phyloP scores from a whole-genome alignment of 2,113 vertebrate genomes.

The Notiomystis cincta region DNA sequence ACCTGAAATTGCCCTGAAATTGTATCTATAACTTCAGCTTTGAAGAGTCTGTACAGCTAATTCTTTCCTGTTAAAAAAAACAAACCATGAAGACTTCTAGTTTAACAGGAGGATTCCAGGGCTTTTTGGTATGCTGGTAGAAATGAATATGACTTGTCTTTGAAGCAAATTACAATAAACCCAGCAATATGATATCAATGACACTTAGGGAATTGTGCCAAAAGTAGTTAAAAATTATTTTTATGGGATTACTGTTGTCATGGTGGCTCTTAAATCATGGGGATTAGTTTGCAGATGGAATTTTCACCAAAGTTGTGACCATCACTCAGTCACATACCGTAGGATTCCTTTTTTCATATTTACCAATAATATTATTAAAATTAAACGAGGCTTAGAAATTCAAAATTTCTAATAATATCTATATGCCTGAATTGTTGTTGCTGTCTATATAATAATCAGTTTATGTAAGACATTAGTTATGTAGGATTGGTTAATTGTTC shows the following conservation, averaged over 20 bases:
- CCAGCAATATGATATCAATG: not conserved
- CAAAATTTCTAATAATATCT: not conserved
- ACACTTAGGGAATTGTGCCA: not conserved
- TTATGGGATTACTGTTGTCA: not conserved
- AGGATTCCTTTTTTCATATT: not conserved
- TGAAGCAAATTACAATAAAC: not conserved
- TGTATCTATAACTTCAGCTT: not conserved
- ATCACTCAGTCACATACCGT: not conserved
- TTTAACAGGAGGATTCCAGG: not conserved
- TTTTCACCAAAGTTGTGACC: not conserved
- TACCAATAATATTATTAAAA: not conserved
- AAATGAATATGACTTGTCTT: not conserved
- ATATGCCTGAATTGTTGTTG: not conserved
- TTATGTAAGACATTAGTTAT: not conserved
- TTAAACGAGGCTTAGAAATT: not conserved
- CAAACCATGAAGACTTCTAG: not conserved
- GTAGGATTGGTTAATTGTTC: not conserved
- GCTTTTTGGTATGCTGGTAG: not conserved
- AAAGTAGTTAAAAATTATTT: not conserved
- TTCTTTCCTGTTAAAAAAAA: not conserved
- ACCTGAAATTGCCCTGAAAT: not conserved
- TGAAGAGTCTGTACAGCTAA: not conserved
- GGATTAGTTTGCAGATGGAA: not conserved
- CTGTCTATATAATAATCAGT: not conserved
- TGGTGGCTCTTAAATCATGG: not conserved